Base-by-base conservation (phyloP, 2,888 invertebrate genomes). In the Dolomedes plantarius region DNA sequence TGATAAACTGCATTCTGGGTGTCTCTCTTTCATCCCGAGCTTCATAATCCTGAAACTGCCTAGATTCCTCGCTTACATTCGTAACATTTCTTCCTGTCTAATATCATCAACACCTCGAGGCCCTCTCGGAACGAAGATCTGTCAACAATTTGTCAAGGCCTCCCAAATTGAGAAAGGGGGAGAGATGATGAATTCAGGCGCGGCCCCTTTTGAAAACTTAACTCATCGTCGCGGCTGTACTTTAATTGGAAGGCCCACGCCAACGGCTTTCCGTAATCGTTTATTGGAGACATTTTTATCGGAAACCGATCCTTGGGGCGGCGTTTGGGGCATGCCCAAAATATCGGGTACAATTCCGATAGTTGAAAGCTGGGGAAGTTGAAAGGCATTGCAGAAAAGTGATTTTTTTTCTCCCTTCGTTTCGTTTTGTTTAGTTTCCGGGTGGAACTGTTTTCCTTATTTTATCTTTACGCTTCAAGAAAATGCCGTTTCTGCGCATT, bases 131-230 rank as follows among this genome's bases (percentile, higher is more conserved):
- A 27, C 50, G 13, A 50, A 64, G 32, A 82, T 71, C 76, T 76
- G 82, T 83, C 82, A 83, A 39, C 82, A 75, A 83, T 83, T 83
- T 83, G 76, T 83, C 82, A 67, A 23, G 67, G 31, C 46, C 46
- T 65, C 65, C 23, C 56, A 50, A 80, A 29, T 16, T 28, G 64
- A 27, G 27, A 72, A 36, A 62, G 29, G 68, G 56, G 56, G 23
- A 29, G 11, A 28, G 69, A 72, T 82, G 82, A 83, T 77, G 82
- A 71, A 83, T 83, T 76, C 41, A 31, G n/a, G 64, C 62, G 76
- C 71, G 69, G 23, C 71, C 76, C 19, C 11, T 72, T 67, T 83
- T 76, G 72, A 76, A 65, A 75, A 65, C 13, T 19, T 67, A 67
- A 67, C 67, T 67, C 67, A 67, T 65, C 65, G 69, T 82, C 82